These are phyloP conservation scores for Ornithorhynchus anatinus DNA, from an alignment of 2,113 vertebrate genomes.

Conservation along the genomic window DNA sequence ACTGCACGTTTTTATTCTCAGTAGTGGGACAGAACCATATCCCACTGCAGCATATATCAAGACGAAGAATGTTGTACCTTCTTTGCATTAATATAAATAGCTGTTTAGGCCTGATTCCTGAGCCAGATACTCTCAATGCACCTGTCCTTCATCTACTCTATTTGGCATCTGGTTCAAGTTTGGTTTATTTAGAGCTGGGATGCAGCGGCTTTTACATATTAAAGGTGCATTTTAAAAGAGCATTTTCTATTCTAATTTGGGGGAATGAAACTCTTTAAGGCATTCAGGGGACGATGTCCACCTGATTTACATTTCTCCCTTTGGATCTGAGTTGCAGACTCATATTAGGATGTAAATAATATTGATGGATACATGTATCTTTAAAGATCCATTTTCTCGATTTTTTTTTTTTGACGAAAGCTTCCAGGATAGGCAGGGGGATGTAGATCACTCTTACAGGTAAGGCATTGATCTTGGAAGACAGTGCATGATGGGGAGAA, in stretches of 20 bases:
- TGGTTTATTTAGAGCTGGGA: constrained; percentile 78
- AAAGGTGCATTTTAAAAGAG: constrained; percentile 81
- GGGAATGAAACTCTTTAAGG: constrained; percentile 74
- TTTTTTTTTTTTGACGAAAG: constrained; percentile 46
- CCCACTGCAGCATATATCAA: constrained; percentile 82
- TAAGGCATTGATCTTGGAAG: constrained; percentile 58
- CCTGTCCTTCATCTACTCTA: constrained; percentile 79
- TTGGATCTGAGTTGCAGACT: constrained; percentile 59
- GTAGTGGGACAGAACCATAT: constrained; percentile 79
- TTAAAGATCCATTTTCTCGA: constrained; percentile 76
- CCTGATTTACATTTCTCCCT: constrained; percentile 77
- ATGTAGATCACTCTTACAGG: constrained; percentile 62
- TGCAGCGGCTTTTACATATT: constrained; percentile 78
- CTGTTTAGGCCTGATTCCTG: constrained; percentile 81
- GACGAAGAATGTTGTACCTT: constrained; percentile 78
- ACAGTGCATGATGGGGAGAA: not conserved
- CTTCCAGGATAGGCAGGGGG: constrained; percentile 38
- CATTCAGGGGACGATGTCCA: constrained; percentile 71
- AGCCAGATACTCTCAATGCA: constrained; percentile 70
- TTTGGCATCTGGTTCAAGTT: constrained; percentile 77
- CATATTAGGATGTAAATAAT: constrained; percentile 80
- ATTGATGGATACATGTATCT: constrained; percentile 76
- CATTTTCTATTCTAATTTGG: constrained; percentile 80
- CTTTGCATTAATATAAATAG: constrained; percentile 89
- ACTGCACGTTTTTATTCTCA: constrained; percentile 78